A percentile compares a stretch with the other conserved stretches of the same genome.
Conservation (phyloP, 2,797 vertebrate genomes). For the Hapalemur alaotrensis region DNA sequence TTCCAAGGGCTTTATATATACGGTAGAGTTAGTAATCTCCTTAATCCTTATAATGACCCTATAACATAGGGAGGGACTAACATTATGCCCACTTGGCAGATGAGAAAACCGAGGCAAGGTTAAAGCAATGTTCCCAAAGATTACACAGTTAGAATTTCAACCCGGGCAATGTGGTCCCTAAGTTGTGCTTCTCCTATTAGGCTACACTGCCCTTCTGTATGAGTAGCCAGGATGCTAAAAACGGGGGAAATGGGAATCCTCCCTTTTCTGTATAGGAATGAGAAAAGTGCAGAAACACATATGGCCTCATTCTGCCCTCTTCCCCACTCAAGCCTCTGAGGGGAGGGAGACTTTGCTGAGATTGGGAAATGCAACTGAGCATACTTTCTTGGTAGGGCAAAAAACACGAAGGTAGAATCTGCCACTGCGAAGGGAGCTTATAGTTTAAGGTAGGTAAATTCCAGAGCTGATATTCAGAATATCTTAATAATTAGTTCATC, state of each 20-base stretch:
- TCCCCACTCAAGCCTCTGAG: not conserved
- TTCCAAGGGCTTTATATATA: not conserved
- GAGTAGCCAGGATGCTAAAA: not conserved
- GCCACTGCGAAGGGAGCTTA: not conserved
- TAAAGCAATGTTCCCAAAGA: not conserved
- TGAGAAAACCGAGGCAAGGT: not conserved
- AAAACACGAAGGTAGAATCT: not conserved
- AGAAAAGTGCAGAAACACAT: not conserved
- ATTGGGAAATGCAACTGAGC: not conserved
- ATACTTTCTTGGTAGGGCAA: not conserved
- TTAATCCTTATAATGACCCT: not conserved
- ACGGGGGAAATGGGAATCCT: not conserved
- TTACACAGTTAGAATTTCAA: not conserved
- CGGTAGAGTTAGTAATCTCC: not conserved
- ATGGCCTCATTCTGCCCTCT: not conserved
- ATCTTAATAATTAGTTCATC: not conserved
- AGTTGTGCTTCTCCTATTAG: not conserved
- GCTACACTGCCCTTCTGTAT: not conserved
- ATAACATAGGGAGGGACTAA: not conserved
- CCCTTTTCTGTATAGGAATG: not conserved
- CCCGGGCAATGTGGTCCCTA: not conserved
- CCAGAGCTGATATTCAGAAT: not conserved
- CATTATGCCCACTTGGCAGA: not conserved
- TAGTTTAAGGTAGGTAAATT: not conserved
- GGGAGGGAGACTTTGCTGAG: not conserved